Evolutionary conservation across 2,888 invertebrate species (phyloP).

Genomic region (Pammene fasciana): DNA sequence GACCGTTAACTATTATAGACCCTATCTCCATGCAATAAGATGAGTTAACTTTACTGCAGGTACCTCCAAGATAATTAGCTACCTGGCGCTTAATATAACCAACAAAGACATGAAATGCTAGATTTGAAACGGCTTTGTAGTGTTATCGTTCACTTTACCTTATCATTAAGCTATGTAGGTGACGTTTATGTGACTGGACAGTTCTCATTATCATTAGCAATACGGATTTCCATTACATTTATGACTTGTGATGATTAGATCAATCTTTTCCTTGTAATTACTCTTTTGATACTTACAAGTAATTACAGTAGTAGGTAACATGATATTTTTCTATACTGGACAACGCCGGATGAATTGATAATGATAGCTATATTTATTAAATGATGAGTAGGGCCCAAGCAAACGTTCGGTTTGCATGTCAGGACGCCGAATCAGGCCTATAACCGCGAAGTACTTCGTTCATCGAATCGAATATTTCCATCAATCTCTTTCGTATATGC

Average conservation of each 20-base stretch:
- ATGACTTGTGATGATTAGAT: not conserved
- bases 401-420: too few species aligned
- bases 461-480: too few species aligned
- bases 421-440: too few species aligned
- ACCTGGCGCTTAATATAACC: constrained; percentile 1
- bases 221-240: constrained; percentile 12
- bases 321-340: too few species aligned
- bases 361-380: too few species aligned
- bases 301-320: not conserved
- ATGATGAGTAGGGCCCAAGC: too few species aligned
- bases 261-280: not conserved
- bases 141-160: not conserved
- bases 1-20: not conserved
- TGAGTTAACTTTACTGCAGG: too few species aligned
- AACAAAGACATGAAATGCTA: constrained; percentile 2
- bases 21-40: not conserved
- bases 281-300: not conserved
- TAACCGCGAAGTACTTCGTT: too few species aligned
- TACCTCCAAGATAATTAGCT: not conserved
- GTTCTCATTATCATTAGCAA: not conserved
- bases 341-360: too few species aligned
- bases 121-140: constrained; percentile 21
- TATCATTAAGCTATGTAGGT: constrained; percentile 30
- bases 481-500: too few species aligned
- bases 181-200: constrained; percentile 18